A percentile compares a stretch with the other conserved stretches of the same genome.
These are phyloP conservation scores for Ascidia mentula DNA, from an alignment of 23 tunicate genomes.

Conservation along the genomic window DNA sequence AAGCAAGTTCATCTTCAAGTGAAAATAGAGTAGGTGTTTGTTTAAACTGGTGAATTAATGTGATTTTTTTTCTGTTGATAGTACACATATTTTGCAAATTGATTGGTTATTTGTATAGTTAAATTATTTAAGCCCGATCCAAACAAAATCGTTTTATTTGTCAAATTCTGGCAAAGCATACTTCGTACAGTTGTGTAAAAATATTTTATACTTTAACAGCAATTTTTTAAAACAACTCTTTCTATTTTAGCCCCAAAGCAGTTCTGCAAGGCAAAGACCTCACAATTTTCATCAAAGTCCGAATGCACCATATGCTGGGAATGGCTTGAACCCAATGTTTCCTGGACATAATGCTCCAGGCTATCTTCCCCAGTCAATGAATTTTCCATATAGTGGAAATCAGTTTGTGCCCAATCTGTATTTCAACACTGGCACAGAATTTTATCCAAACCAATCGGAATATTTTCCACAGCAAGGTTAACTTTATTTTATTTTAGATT, in stretches of 20 bases:
- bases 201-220: too few species aligned
- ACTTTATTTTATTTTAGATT: too few species aligned
- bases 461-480: slow-evolving; percentile 1
- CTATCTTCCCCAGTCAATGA: not conserved
- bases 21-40: not conserved
- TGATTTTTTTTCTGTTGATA: not conserved
- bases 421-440: not conserved
- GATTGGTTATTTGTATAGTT: too few species aligned
- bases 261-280: not conserved
- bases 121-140: too few species aligned
- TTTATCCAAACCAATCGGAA: not conserved
- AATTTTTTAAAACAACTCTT: too few species aligned
- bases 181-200: too few species aligned
- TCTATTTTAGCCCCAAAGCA: too few species aligned
- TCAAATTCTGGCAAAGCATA: too few species aligned
- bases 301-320: not conserved
- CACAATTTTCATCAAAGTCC: not conserved
- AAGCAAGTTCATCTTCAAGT: not conserved
- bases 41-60: too few species aligned
- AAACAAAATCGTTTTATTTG: too few species aligned
- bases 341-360: slow-evolving; percentile 10
- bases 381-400: not conserved
- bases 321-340: not conserved
- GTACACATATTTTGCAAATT: not conserved
- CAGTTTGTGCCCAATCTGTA: not conserved